Evolutionary conservation across 2,797 vertebrate genomes (phyloP).

Genomic region (Euphonia xanthogaster): DNA sequence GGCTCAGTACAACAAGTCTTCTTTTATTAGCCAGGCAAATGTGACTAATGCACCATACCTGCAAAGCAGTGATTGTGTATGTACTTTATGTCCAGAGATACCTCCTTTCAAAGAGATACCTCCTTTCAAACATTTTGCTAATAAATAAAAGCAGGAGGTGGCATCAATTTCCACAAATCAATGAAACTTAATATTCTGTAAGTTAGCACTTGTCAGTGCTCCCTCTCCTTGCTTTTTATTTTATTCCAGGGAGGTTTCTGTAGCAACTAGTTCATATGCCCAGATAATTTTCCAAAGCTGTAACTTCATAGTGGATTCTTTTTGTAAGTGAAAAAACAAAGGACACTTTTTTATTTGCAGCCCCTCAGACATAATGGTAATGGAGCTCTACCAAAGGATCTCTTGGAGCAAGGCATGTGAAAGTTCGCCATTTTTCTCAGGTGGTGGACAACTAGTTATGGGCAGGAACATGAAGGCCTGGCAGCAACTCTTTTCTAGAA

Average conservation of each 20-base stretch:
- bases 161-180: background rate
- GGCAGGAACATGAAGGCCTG: background rate
- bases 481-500: background rate
- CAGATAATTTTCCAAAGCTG: background rate
- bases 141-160: background rate
- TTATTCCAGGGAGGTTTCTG: background rate
- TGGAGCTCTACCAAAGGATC: background rate
- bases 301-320: background rate
- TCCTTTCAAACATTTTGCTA: background rate
- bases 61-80: background rate
- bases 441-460: background rate
- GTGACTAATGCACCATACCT: background rate
- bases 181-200: slow-evolving; percentile 6
- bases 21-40: background rate
- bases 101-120: background rate
- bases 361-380: background rate
- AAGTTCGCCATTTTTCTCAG: background rate
- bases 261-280: slow-evolving; percentile 1
- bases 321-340: background rate
- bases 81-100: background rate
- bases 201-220: background rate
- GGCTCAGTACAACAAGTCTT: background rate
- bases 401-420: background rate
- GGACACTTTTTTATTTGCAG: background rate
- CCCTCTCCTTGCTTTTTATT: background rate